A percentile compares a stretch with the other conserved stretches of the same genome.
Conservation (phyloP, 2,888 invertebrate genomes). For the Dynastes maya region DNA sequence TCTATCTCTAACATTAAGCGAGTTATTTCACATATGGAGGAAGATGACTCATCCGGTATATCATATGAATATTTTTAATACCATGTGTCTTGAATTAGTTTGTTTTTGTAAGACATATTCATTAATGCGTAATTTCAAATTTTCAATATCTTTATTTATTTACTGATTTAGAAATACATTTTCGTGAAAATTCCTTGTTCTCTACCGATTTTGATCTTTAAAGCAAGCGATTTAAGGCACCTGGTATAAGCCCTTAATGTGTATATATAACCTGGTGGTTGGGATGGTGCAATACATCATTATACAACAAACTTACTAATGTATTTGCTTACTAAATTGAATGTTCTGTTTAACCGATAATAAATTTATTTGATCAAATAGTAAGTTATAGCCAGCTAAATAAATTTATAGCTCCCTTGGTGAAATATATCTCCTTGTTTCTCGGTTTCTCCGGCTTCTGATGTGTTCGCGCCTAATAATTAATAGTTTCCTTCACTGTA, state of each 20-base stretch:
- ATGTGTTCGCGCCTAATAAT: slow-evolving; percentile 29
- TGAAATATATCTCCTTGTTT: slow-evolving; percentile 43
- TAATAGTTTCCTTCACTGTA: slow-evolving; percentile 42
- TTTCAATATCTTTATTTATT: too few relatives aligned
- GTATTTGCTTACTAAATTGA: slow-evolving; percentile 62
- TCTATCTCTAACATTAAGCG: too few relatives aligned
- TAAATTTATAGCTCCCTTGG: slow-evolving; percentile 48
- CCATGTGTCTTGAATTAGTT: background rate
- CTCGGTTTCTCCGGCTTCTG: slow-evolving; percentile 18
- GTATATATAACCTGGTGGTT: slow-evolving; percentile 68
- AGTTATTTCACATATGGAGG: too few relatives aligned
- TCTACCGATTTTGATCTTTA: background rate
- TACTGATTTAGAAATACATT: too few relatives aligned
- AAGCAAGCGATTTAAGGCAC: slow-evolving; percentile 10
- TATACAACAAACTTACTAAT: slow-evolving; percentile 65
- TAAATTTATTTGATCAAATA: slow-evolving; percentile 52
- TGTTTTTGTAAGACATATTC: background rate
- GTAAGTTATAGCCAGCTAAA: slow-evolving; percentile 51
- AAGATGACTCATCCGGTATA: background rate
- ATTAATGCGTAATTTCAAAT: too few relatives aligned
- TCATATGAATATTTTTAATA: background rate
- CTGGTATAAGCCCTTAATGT: slow-evolving; percentile 53
- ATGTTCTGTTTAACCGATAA: slow-evolving; percentile 52
- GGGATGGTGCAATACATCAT: slow-evolving; percentile 70
- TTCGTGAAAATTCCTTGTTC: too few relatives aligned